Evolutionary conservation across 1,140 invertebrate species (phyloP), one percentile per base, ranked within the genome.

Genomic region (Aphaenogaster floridana): DNA sequence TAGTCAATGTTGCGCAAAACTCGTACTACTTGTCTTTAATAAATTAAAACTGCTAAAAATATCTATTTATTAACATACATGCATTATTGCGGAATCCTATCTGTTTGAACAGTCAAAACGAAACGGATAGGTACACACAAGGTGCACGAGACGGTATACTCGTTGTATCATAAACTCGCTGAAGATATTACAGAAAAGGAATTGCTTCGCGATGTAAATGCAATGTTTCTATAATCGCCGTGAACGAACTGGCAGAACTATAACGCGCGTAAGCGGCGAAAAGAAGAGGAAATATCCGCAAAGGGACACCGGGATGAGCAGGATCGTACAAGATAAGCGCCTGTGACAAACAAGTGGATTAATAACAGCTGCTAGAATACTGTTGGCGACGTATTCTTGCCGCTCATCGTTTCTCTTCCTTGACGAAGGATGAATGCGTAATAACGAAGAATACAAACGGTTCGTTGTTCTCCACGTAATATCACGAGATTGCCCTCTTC

Each of bases 261-360:
- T 59, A 86, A 63, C 48, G 54, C 71, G 39, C 59, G 21, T 42
- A 52, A 77, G 48, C 36, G 52, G 8, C 34, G 61, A 54, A 79
- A 79, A 66, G 63, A 50, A 64, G 63, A 66, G 74, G n/a, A 85
- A 77, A 85, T 61, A 79, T 79, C 74, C 36, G 83, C 50, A 79
- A 86, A 86, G 54, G 48, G 21, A 78, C 61, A 83, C 34, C 34
- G 66, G 39, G 54, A 89, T 68, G 77, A 88, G 76, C 87, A 89
- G 88, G 88, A 90, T 86, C 83, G 52, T 52, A 86, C 79, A 74
- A 88, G 91, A 92, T 92, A 93, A 93, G 89, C 86, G 88, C 84
- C 80, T 87, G 91, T 93, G 92, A 92, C 92, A 93, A 93, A 93
- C 90, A 89, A 93, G 88, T 90, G 91, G 90, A 93, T 93, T 93